These are phyloP conservation scores for Drosophila kambysellisi DNA, from an alignment of 2,888 invertebrate species.

Conservation along the genomic window DNA sequence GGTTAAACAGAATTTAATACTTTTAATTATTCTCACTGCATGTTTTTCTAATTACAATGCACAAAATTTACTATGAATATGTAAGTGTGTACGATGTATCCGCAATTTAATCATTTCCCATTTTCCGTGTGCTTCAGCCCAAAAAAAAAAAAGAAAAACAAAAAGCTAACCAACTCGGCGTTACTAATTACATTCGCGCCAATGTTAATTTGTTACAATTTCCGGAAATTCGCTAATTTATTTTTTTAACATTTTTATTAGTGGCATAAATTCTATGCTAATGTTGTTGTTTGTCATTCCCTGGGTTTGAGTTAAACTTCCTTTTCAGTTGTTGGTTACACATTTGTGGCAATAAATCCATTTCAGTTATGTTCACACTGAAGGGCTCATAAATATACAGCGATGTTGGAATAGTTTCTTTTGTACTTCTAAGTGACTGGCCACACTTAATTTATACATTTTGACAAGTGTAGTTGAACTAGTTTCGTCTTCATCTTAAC, in stretches of 20 bases:
- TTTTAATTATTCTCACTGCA: slow-evolving; percentile 28
- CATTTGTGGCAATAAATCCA: slow-evolving; percentile 61
- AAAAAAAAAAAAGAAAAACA: slow-evolving; percentile 1
- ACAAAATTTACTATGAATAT: slow-evolving; percentile 7
- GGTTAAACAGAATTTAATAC: not conserved
- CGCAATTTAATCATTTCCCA: slow-evolving; percentile 36
- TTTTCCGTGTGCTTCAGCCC: slow-evolving; percentile 11
- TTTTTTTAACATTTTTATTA: slow-evolving; percentile 73
- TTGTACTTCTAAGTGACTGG: not conserved
- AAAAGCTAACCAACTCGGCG: slow-evolving; percentile 63
- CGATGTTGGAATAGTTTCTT: slow-evolving; percentile 1
- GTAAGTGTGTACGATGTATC: slow-evolving; percentile 16
- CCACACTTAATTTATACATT: not conserved
- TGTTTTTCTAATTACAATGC: slow-evolving; percentile 32
- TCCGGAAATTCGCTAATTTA: slow-evolving; percentile 82
- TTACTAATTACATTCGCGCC: slow-evolving; percentile 81
- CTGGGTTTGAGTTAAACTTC: slow-evolving; percentile 56
- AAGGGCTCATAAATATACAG: slow-evolving; percentile 27
- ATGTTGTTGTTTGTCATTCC: slow-evolving; percentile 34
- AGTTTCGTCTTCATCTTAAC: not conserved
- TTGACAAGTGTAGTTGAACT: not conserved
- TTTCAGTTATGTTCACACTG: slow-evolving; percentile 35
- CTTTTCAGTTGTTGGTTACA: slow-evolving; percentile 60
- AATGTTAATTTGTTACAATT: slow-evolving; percentile 83
- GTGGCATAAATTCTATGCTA: slow-evolving; percentile 64